Percentiles rank a stretch among this genome's conserved stretches.
Evolutionary conservation across 2,113 vertebrate genomes (phyloP).

Genomic region (Tragelaphus buxtoni): DNA sequence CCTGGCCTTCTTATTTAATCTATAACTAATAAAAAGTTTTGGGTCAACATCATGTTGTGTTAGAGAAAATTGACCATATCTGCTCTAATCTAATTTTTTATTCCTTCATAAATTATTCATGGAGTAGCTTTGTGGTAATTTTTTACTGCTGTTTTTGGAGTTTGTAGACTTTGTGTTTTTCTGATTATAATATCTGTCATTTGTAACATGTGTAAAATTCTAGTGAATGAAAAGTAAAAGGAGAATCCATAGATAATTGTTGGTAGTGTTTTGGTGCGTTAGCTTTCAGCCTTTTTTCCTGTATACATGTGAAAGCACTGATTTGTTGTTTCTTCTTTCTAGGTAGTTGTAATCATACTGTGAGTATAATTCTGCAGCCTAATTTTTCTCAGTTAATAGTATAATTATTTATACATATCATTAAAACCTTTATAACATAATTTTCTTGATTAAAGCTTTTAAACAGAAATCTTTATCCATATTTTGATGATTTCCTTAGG

Average conservation of each 20-base stretch:
- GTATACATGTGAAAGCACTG: background rate
- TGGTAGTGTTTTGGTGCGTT: background rate
- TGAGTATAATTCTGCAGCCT: background rate
- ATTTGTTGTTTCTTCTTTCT: background rate
- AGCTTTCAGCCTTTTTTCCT: background rate
- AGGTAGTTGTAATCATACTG: background rate
- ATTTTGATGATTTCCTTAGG: slow-evolving; percentile 14
- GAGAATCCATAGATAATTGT: background rate
- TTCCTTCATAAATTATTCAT: slow-evolving; percentile 11
- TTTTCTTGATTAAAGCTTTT: background rate
- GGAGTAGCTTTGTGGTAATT: background rate
- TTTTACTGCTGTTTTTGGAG: slow-evolving; percentile 34
- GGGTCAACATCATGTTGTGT: background rate
- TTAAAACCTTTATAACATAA: slow-evolving; percentile 20
- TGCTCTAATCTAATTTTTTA: background rate
- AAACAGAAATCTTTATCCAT: background rate
- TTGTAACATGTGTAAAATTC: background rate
- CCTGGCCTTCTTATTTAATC: background rate
- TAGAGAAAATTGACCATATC: background rate
- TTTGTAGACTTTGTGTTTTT: slow-evolving; percentile 1
- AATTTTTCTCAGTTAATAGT: slow-evolving; percentile 17
- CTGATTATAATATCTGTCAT: slow-evolving; percentile 15
- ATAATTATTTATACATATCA: background rate
- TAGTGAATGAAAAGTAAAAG: slow-evolving; percentile 10
- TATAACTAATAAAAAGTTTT: background rate